Conservation (phyloP, 2,797 vertebrate species). For the Phataginus tricuspis region DNA sequence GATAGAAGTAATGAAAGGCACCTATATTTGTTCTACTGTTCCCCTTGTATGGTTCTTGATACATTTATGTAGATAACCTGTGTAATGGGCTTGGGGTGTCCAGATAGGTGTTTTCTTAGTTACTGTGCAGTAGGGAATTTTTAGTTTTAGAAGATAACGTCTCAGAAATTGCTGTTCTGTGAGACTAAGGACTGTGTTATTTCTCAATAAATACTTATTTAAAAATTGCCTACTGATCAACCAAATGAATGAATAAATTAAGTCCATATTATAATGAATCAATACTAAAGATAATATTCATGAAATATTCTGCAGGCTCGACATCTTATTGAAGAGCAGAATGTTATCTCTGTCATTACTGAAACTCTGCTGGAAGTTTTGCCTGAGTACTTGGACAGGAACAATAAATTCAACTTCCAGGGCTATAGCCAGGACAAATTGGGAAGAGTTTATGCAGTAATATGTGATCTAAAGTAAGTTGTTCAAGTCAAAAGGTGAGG, state of each 20-base stretch:
- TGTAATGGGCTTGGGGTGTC: background rate
- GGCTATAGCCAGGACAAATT: conserved; percentile 96
- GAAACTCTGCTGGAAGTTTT: conserved; percentile 95
- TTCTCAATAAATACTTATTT: conserved; percentile 35
- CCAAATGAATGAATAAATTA: conserved; percentile 39
- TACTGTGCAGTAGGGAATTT: background rate
- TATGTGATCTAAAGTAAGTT: conserved; percentile 96
- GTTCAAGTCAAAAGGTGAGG: conserved; percentile 38
- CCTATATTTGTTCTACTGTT: conserved; percentile 13
- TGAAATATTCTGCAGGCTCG: conserved; percentile 90
- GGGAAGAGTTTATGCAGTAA: conserved; percentile 93
- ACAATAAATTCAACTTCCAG: conserved; percentile 96
- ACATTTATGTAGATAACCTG: background rate
- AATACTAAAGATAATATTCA: conserved; percentile 68
- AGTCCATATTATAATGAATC: background rate
- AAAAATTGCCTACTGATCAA: conserved; percentile 11
- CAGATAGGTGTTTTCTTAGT: background rate
- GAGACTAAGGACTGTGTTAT: background rate
- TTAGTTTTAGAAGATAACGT: conserved; percentile 36
- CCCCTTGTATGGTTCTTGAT: background rate
- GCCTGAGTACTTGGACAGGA: conserved; percentile 93
- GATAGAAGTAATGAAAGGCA: background rate
- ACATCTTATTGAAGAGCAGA: conserved; percentile 96
- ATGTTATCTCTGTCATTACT: conserved; percentile 94
- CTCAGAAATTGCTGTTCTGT: conserved; percentile 19